These are phyloP conservation scores for Augochlora pura DNA, from an alignment of 1,140 invertebrate genomes.

Conservation along the genomic window DNA sequence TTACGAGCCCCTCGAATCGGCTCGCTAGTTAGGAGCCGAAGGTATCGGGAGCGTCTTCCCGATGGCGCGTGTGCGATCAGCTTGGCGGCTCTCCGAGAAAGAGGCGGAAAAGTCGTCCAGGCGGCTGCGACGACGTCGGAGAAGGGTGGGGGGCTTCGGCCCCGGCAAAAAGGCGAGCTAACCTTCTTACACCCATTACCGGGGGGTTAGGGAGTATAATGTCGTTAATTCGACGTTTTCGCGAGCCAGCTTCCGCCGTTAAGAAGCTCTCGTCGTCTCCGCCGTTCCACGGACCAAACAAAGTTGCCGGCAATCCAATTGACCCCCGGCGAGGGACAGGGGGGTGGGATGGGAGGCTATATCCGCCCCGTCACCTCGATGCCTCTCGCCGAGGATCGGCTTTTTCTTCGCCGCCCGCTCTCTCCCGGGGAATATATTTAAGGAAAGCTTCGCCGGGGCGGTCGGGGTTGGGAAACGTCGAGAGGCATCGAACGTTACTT, in stretches of 20 bases:
- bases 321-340: too few species aligned
- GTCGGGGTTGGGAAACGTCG: neutral
- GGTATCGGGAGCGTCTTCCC: too few species aligned
- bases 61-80: too few species aligned
- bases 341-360: too few species aligned
- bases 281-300: constrained; percentile 47
- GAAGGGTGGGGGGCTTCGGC: constrained; percentile 20
- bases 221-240: constrained; percentile 68
- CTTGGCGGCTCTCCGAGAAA: too few species aligned
- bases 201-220: constrained; percentile 59
- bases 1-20: too few species aligned
- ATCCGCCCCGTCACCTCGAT: constrained; percentile 48
- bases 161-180: constrained; percentile 52
- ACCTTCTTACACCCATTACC: constrained; percentile 65
- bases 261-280: constrained; percentile 11
- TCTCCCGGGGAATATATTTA: neutral
- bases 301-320: constrained; percentile 70
- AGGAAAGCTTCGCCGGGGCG: too few species aligned
- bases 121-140: neutral
- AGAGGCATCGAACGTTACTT: neutral
- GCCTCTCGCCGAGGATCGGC: neutral
- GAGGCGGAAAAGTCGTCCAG: neutral
- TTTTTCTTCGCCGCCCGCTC: neutral
- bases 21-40: too few species aligned
- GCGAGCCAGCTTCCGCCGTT: constrained; percentile 42